Base-by-base conservation (phyloP, 1,140 invertebrate genomes). In the Drosophila serrata region DNA sequence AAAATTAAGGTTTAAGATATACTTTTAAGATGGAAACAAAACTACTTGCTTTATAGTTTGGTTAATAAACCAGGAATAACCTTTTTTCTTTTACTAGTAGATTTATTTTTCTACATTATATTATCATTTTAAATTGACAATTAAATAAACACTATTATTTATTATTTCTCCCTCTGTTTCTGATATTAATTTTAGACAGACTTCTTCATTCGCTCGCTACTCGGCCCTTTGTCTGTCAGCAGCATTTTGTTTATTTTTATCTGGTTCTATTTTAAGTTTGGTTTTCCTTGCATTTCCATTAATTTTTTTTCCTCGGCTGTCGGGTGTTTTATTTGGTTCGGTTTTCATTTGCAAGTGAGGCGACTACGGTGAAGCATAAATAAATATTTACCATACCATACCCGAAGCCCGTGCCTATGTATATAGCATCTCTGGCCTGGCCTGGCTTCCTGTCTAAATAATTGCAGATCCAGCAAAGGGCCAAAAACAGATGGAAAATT, bases 171-270 rank as follows among this genome's bases (percentile, higher is more conserved):
- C 19, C 46, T 31, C 17, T 33, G 48, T 49, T 1, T 37, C 13
- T 49, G 8, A 24, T 22, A 31, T 70, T 22, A 11, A 29, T 37
- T n/a, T 43, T 27, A 49, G 57, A 37, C 33, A 49, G 57, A 37
- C 56, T 73, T 29, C 67, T n/a, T 29, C 11, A 1, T 27, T 59
- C 40, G 40, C 17, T 49, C 45, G 53, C 55, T 15, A 27, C 58
- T 73, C 53, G 51, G 79, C 79, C 82, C 78, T 86, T 81, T 78
- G 79, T 86, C 82, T 72, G 64, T 87, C 82, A 49, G 51, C 82
- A 58, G 74, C 65, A 61, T 87, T 77, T 82, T 86, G 75, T 86
- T 86, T 86, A 86, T 86, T 86, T 86, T 62, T 86, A 82, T 75
- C 75, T 60, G 65, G 42, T 72, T 79, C 82, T 88, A 88, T 86